These are phyloP conservation scores for Phylloscopus collybita DNA, from an alignment of 2,797 vertebrate genomes.

Conservation along the genomic window DNA sequence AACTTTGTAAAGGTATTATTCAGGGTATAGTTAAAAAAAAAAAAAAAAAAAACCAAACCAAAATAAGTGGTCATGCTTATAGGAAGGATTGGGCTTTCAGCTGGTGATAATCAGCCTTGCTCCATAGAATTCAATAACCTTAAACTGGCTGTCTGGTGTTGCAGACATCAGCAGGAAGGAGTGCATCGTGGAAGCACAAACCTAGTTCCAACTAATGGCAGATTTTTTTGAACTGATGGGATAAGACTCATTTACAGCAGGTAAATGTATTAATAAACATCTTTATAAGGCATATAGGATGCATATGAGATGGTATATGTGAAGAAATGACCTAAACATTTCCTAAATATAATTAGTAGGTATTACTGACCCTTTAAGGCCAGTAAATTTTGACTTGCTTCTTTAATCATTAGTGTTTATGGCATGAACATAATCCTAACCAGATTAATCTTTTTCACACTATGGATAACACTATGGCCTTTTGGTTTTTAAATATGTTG, in stretches of 20 bases:
- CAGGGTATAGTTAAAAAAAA: neutral
- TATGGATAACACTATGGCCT: neutral
- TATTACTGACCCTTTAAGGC: neutral
- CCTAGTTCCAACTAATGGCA: neutral
- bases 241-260: neutral
- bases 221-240: neutral
- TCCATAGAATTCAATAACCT: neutral
- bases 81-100: neutral
- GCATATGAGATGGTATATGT: rapidly evolving
- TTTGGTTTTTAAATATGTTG: neutral
- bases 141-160: neutral
- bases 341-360: neutral
- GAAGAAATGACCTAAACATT: neutral
- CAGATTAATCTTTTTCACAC: neutral
- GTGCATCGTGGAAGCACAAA: neutral
- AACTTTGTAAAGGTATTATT: slow-evolving; percentile 33
- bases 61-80: neutral
- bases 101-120: neutral
- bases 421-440: neutral
- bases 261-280: neutral
- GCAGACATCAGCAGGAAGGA: neutral
- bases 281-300: neutral
- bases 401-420: neutral
- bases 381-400: neutral
- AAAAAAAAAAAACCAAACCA: neutral